These are phyloP conservation scores for Paradoxurus hermaphroditus DNA, from an alignment of 2,113 vertebrate species.

Conservation along the genomic window DNA sequence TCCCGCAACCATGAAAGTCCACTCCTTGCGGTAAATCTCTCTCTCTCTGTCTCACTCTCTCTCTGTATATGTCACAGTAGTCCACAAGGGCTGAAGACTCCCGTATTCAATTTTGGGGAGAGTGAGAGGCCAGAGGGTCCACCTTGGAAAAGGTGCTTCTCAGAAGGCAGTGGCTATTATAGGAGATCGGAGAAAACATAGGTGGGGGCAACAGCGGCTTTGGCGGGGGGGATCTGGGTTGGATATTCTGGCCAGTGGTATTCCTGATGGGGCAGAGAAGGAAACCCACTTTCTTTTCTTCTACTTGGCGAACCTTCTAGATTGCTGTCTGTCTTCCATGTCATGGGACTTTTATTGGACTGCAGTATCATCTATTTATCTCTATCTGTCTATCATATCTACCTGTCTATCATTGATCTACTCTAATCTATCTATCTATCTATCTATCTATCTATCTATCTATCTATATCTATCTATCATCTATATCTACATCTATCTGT, in stretches of 20 bases:
- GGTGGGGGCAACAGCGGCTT: no score
- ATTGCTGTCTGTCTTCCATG: neutral
- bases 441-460: neutral
- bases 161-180: neutral
- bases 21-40: neutral
- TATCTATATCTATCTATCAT: neutral
- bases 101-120: neutral
- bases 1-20: neutral
- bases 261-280: accelerated
- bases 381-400: neutral
- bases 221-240: no score
- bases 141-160: neutral
- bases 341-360: neutral
- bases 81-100: accelerated
- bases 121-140: neutral
- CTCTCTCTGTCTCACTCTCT: neutral
- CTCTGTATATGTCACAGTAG: neutral
- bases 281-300: neutral
- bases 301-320: accelerated
- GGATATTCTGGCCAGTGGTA: neutral
- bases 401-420: neutral
- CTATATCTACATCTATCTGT: neutral
- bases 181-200: neutral
- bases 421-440: neutral
- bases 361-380: neutral